A percentile compares a stretch with the other conserved stretches of the same genome.
Conservation (phyloP, 2,797 vertebrate species). For the Sebastes melanostomus region DNA sequence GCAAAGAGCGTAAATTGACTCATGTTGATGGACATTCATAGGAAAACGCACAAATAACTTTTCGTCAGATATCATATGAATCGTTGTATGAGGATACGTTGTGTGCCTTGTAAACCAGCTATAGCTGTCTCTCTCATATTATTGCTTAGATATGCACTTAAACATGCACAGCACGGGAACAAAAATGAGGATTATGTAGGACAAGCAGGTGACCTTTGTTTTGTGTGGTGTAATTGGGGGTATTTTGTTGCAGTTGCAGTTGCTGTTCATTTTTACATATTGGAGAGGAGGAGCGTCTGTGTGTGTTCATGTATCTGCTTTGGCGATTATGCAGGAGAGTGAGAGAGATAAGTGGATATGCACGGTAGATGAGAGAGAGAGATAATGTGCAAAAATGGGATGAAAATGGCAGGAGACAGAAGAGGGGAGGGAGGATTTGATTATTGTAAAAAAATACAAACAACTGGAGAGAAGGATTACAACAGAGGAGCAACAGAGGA, state of each 20-base stretch:
- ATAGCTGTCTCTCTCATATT: not conserved
- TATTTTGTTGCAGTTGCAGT: conserved; percentile 22
- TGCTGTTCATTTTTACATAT: conserved; percentile 30
- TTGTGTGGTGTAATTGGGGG: conserved; percentile 31
- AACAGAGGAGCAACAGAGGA: conserved; percentile 6
- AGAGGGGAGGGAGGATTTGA: not conserved
- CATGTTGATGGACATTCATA: too few relatives aligned
- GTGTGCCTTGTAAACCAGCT: not conserved
- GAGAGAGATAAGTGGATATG: not conserved
- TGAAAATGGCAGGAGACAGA: not conserved
- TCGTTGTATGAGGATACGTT: not conserved
- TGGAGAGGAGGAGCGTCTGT: conserved; percentile 10
- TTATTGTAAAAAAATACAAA: not conserved
- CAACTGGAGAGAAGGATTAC: not conserved
- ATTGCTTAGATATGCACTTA: not conserved
- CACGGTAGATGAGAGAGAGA: not conserved
- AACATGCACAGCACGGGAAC: not conserved
- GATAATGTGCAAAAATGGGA: not conserved
- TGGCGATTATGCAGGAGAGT: not conserved
- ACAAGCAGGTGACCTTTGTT: conserved; percentile 42
- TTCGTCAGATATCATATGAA: too few relatives aligned
- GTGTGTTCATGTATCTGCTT: not conserved
- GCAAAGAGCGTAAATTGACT: too few relatives aligned
- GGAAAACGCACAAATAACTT: too few relatives aligned
- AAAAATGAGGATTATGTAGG: conserved; percentile 25